Base-by-base conservation (phyloP, 1,140 invertebrate species). In the Oryzaephilus surinamensis region DNA sequence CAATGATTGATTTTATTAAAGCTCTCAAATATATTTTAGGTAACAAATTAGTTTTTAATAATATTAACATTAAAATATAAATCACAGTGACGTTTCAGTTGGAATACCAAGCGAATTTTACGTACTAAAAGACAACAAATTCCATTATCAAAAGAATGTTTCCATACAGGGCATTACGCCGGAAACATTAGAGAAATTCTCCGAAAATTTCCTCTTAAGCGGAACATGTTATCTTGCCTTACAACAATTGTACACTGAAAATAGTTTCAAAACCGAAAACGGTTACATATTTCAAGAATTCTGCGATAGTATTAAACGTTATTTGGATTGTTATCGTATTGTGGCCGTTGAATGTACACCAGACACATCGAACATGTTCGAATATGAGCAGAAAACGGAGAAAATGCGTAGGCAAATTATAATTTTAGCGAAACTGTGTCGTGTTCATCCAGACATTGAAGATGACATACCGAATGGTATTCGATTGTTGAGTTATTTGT, bases 201-300 rank as follows among this genome's bases (percentile, higher is more conserved):
- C n/a, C n/a, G n/a, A n/a, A n/a, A n/a, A n/a, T n/a, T n/a, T n/a
- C n/a, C n/a, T n/a, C n/a, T n/a, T n/a, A n/a, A n/a, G n/a, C n/a
- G n/a, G n/a, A n/a, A n/a, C n/a, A n/a, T n/a, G n/a, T n/a, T n/a
- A n/a, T n/a, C n/a, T n/a, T n/a, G n/a, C n/a, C n/a, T n/a, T n/a
- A n/a, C n/a, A n/a, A n/a, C n/a, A n/a, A n/a, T n/a, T n/a, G n/a
- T n/a, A n/a, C n/a, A n/a, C n/a, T n/a, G n/a, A n/a, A n/a, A n/a
- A n/a, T n/a, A n/a, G n/a, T n/a, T n/a, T n/a, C n/a, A n/a, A n/a
- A n/a, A n/a, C n/a, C n/a, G n/a, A n/a, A n/a, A n/a, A n/a, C n/a
- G n/a, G n/a, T n/a, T n/a, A n/a, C n/a, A n/a, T n/a, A 24, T 53
- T 58, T 34, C 26, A 62, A 57, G 60, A 57, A 35, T 46, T 62